These are phyloP conservation scores for Coendou prehensilis DNA, from an alignment of 2,797 vertebrate species.

Conservation along the genomic window DNA sequence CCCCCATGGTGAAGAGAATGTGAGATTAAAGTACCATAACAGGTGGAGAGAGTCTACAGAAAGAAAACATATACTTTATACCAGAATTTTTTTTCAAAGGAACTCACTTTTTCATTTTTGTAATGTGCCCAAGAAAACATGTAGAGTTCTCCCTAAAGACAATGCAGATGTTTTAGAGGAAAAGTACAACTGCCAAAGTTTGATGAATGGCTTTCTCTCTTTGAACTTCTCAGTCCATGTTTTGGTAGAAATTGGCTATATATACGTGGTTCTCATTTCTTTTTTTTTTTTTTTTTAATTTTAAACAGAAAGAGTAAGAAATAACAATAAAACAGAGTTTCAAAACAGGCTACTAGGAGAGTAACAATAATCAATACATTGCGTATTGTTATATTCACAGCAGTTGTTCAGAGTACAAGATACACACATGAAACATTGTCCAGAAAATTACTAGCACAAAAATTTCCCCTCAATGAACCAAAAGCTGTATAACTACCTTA, in stretches of 20 bases:
- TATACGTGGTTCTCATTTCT: not conserved
- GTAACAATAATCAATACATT: no score
- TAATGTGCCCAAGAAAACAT: not conserved
- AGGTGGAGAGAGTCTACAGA: not conserved
- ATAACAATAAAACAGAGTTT: no score
- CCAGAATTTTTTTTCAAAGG: not conserved
- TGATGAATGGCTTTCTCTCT: not conserved
- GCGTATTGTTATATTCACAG: no score
- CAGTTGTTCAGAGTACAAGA: no score
- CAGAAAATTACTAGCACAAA: no score
- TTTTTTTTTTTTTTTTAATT: not conserved
- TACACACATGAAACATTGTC: no score
- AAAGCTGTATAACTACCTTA: no score
- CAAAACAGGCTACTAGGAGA: no score
- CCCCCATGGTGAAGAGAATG: not conserved
- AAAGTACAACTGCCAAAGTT: not conserved
- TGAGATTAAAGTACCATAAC: not conserved
- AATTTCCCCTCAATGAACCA: no score
- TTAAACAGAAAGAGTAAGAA: no score
- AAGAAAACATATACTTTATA: not conserved
- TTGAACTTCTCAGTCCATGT: not conserved
- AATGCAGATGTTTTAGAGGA: not conserved
- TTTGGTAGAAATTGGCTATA: not conserved
- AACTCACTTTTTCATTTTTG: conserved; percentile 11
- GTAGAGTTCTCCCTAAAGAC: not conserved